Evolutionary conservation across 2,888 invertebrate genomes (phyloP).

Genomic region (Nomada fucata): DNA sequence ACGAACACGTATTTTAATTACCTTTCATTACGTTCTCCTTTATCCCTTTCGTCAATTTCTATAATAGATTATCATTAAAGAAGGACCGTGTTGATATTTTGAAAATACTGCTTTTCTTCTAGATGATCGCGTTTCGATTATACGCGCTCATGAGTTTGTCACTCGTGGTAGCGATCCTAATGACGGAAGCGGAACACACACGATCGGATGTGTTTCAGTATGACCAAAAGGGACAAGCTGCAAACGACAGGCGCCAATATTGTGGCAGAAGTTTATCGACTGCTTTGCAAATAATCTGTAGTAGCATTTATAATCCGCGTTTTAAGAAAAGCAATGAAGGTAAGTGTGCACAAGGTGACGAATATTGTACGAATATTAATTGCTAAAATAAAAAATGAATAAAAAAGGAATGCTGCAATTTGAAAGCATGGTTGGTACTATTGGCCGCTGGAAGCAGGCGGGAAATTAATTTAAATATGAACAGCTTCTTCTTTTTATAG

Average conservation of each 20-base stretch:
- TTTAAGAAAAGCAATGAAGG: conserved; percentile 81
- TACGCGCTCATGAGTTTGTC: conserved; percentile 74
- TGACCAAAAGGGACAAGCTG: conserved; percentile 64
- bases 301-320: conserved; percentile 81
- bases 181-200: conserved; percentile 70
- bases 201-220: conserved; percentile 73
- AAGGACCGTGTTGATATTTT: not conserved
- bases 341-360: conserved; percentile 38
- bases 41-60: not conserved
- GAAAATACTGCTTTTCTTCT: conserved; percentile 60
- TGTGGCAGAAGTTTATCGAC: conserved; percentile 82
- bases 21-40: not conserved
- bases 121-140: conserved; percentile 79
- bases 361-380: not conserved
- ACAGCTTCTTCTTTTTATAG: conserved; percentile 64
- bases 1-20: not conserved
- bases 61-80: not conserved
- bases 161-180: conserved; percentile 72
- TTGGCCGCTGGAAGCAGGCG: not conserved
- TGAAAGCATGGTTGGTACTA: not conserved
- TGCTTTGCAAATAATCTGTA: conserved; percentile 81
- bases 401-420: not conserved
- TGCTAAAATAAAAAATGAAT: not conserved
- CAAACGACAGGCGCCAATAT: conserved; percentile 72
- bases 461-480: not conserved